Percentiles rank a stretch among this genome's conserved stretches.
Evolutionary conservation across 2,888 invertebrate genomes (phyloP).

Genomic region (Sarcophaga carnaria): DNA sequence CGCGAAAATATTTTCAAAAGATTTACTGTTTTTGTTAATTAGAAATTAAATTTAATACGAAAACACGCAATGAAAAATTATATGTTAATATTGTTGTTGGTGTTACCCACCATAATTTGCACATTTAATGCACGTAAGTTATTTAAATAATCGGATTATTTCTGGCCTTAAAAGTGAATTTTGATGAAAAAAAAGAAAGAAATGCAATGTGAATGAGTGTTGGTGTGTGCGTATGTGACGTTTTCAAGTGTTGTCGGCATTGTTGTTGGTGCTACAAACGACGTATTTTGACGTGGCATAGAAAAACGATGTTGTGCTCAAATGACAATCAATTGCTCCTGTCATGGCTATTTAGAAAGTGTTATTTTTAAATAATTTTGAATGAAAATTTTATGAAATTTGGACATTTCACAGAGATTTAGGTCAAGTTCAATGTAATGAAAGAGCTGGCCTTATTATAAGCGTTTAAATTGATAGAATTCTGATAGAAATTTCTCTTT

Average conservation of each 20-base stretch:
- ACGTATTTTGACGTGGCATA: conserved; percentile 62
- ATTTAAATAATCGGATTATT: conserved; percentile 25
- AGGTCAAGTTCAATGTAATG: conserved; percentile 11
- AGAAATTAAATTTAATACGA: conserved; percentile 30
- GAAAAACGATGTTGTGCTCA: conserved; percentile 18
- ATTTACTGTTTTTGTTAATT: conserved; percentile 17
- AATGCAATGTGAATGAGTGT: conserved; percentile 1
- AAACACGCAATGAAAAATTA: conserved; percentile 85
- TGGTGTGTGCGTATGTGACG: conserved; percentile 27
- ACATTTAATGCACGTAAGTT: conserved; percentile 89
- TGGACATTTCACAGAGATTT: conserved; percentile 4
- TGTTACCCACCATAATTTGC: conserved; percentile 88
- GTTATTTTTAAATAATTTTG: conserved; percentile 34
- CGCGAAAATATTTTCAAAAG: conserved; percentile 26
- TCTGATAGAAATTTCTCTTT: conserved; percentile 48
- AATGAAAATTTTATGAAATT: conserved; percentile 35
- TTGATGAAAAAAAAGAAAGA: neutral
- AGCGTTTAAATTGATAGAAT: neutral
- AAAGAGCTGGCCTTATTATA: conserved; percentile 23
- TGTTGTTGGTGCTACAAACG: conserved; percentile 55
- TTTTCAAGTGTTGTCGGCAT: conserved; percentile 35
- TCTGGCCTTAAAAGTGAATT: neutral
- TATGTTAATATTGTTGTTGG: conserved; percentile 85
- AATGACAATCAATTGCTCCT: neutral
- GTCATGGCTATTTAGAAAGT: conserved; percentile 40